These are phyloP conservation scores for Ancistrus triradiatus DNA, from an alignment of 2,113 vertebrate species.

Conservation along the genomic window DNA sequence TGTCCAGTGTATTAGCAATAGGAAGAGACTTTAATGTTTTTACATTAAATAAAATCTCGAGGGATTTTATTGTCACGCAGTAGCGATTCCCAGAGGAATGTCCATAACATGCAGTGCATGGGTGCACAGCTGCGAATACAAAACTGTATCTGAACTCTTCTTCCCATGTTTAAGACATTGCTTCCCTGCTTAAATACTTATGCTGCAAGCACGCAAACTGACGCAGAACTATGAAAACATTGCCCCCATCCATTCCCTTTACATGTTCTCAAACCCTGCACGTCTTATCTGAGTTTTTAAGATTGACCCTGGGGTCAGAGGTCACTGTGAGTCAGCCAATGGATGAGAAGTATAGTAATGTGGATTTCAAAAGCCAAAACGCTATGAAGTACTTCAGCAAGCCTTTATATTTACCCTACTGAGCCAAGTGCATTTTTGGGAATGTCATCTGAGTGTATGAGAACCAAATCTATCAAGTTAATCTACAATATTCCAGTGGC, in stretches of 20 bases:
- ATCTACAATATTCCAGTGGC: no score
- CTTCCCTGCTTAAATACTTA: slow-evolving; percentile 27
- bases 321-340: slow-evolving; percentile 1
- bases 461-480: no score
- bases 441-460: background rate
- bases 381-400: background rate
- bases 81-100: slow-evolving; percentile 4
- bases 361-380: background rate
- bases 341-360: slow-evolving; percentile 17
- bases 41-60: no score
- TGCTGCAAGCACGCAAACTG: slow-evolving; percentile 13
- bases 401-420: background rate
- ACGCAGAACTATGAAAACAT: slow-evolving; percentile 19
- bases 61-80: background rate
- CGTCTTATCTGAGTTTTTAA: slow-evolving; percentile 13
- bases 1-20: no score
- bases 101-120: background rate
- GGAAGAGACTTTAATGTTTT: no score
- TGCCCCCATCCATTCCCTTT: background rate
- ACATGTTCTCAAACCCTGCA: slow-evolving; percentile 12
- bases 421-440: background rate
- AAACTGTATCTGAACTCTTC: background rate
- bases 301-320: no score
- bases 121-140: slow-evolving; percentile 19
- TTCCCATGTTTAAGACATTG: slow-evolving; percentile 6